phyloP scores from a whole-genome alignment of 1,140 invertebrate species.

The Goniozus legneri region DNA sequence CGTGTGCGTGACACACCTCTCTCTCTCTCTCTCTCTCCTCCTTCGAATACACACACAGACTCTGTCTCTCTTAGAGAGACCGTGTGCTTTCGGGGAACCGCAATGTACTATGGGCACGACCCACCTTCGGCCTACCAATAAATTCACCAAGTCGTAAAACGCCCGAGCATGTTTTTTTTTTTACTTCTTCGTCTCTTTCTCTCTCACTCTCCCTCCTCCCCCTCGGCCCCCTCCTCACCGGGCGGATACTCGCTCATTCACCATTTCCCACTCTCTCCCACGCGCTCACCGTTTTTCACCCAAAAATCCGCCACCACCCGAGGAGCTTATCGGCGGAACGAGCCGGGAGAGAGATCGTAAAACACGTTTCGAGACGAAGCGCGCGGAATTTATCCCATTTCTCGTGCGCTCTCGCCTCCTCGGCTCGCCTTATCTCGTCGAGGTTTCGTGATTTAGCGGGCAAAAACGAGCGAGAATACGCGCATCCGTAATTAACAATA shows the following conservation, averaged over 20 bases:
- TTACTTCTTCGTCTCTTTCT: not conserved
- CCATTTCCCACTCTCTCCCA: constrained; percentile 3
- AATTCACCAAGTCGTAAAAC: constrained; percentile 43
- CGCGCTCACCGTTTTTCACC: not conserved
- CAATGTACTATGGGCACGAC: constrained; percentile 40
- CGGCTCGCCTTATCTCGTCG: too few relatives aligned
- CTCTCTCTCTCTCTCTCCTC: too few relatives aligned
- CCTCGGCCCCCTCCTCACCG: not conserved
- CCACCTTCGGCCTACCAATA: constrained; percentile 38
- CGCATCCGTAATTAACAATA: too few relatives aligned
- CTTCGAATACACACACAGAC: too few relatives aligned
- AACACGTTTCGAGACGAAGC: constrained; percentile 1
- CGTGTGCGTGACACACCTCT: constrained; percentile 21
- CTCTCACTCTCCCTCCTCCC: not conserved
- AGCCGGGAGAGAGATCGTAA: constrained; percentile 8
- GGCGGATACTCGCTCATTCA: not conserved
- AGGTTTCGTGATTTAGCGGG: too few relatives aligned
- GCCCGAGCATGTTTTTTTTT: constrained; percentile 12
- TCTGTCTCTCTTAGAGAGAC: too few relatives aligned
- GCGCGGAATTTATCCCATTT: too few relatives aligned
- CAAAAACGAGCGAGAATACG: too few relatives aligned
- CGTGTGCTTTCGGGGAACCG: constrained; percentile 36
- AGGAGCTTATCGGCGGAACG: not conserved
- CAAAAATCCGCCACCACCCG: not conserved
- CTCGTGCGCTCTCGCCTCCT: too few relatives aligned